phyloP scores from a whole-genome alignment of 2,113 vertebrate species.

The Pteropus alecto region DNA sequence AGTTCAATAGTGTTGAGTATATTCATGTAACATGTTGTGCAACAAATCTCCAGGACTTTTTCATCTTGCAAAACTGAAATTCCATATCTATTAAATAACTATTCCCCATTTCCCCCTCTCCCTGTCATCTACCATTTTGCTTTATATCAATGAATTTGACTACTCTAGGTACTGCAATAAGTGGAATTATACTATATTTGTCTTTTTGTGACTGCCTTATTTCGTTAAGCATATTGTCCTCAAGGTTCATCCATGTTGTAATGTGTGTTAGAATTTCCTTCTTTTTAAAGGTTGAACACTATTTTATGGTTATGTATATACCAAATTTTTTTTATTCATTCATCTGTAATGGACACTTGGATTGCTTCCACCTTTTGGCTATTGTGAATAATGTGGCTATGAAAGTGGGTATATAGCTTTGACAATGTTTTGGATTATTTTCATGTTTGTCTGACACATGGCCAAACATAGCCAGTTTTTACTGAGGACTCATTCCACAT shows the following conservation, averaged over 20 bases:
- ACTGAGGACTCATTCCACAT: neutral
- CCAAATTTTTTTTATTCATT: neutral
- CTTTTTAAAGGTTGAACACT: neutral
- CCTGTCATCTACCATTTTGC: neutral
- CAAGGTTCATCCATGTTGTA: neutral
- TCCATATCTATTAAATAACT: neutral
- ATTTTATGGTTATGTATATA: neutral
- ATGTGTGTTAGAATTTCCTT: neutral
- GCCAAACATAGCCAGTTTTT: neutral
- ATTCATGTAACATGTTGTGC: neutral
- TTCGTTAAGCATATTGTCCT: neutral
- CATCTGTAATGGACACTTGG: neutral
- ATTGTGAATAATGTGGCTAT: neutral
- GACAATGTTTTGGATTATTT: neutral
- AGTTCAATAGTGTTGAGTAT: neutral
- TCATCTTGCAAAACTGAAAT: constrained; percentile 19
- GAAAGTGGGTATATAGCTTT: neutral
- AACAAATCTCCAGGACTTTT: neutral
- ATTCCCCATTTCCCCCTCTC: neutral
- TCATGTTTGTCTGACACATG: neutral
- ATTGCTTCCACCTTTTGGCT: neutral
- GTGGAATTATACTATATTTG: neutral
- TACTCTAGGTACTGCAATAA: neutral
- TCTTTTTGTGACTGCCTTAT: neutral
- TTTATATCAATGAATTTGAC: neutral